Conservation (phyloP, 2,797 vertebrate genomes). For the Megalops cyprinoides region DNA sequence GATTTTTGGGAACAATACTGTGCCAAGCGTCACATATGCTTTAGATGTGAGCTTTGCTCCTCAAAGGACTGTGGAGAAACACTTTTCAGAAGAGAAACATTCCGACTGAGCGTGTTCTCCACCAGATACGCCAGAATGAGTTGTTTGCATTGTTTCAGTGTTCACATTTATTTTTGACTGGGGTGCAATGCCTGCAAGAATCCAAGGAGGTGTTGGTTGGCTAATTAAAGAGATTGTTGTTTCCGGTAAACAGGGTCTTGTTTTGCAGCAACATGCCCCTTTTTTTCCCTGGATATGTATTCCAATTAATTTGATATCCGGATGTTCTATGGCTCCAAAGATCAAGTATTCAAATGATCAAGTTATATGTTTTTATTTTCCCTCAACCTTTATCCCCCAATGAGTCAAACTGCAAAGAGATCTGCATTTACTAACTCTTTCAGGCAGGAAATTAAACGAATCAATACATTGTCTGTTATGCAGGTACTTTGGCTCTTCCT, state of each 20-base stretch:
- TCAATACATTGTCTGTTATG: too few species aligned
- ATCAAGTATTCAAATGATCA: background rate
- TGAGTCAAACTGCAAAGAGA: too few species aligned
- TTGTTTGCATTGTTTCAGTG: background rate
- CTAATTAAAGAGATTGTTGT: background rate
- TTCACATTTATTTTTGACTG: background rate
- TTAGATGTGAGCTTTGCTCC: background rate
- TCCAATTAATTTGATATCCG: background rate
- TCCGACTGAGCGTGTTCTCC: too few species aligned
- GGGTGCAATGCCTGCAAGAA: background rate
- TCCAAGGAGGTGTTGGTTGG: background rate
- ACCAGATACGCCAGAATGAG: background rate
- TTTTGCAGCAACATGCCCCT: background rate
- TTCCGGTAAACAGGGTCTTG: constrained; percentile 17
- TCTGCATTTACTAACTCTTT: too few species aligned
- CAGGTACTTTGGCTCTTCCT: too few species aligned
- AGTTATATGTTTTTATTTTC: background rate
- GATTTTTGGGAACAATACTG: background rate
- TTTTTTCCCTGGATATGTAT: background rate
- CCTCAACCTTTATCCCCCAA: too few species aligned
- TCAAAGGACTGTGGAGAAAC: background rate
- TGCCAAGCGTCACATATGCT: background rate
- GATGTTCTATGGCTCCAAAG: background rate
- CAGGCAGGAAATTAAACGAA: too few species aligned
- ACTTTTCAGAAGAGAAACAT: background rate